Evolutionary conservation across 2,113 vertebrate genomes (phyloP).

Genomic region (Alaudala cheleensis): DNA sequence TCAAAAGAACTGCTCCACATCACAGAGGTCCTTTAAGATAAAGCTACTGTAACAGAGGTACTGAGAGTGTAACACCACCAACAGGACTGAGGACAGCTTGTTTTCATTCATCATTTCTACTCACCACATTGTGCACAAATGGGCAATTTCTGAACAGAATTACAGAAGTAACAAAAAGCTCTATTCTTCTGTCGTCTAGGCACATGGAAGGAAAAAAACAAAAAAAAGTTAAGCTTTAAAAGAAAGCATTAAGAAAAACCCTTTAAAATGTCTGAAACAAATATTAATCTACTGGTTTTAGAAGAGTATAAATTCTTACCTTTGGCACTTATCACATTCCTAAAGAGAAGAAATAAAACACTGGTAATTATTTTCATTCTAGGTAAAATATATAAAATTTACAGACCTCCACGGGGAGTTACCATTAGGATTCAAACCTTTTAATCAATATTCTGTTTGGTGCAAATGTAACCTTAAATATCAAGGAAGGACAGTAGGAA

Average conservation of each 20-base stretch:
- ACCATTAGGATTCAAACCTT: neutral
- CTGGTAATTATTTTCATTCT: conserved; percentile 23
- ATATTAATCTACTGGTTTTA: neutral
- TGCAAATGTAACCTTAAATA: neutral
- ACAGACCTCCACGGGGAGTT: neutral
- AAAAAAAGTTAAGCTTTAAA: neutral
- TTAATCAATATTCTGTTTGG: neutral
- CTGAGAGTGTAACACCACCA: neutral
- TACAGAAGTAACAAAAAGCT: conserved; percentile 98
- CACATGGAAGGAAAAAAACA: neutral
- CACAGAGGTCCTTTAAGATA: neutral
- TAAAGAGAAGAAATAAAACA: conserved; percentile 67
- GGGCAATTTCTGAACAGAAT: conserved; percentile 91
- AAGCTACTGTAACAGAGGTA: neutral
- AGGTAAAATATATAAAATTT: neutral
- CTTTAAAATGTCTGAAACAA: neutral
- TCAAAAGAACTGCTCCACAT: neutral
- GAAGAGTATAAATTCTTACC: conserved; percentile 75
- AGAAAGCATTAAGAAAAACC: neutral
- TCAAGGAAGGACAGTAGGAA: neutral
- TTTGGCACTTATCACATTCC: conserved; percentile 98
- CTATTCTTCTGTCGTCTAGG: conserved; percentile 95
- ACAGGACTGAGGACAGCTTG: neutral
- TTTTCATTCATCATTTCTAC: conserved; percentile 51
- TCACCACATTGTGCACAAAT: conserved; percentile 97